A percentile compares a stretch with the other conserved stretches of the same genome.
These are phyloP conservation scores for Proisotoma minuta DNA, from an alignment of 2,888 invertebrate species.

Conservation along the genomic window DNA sequence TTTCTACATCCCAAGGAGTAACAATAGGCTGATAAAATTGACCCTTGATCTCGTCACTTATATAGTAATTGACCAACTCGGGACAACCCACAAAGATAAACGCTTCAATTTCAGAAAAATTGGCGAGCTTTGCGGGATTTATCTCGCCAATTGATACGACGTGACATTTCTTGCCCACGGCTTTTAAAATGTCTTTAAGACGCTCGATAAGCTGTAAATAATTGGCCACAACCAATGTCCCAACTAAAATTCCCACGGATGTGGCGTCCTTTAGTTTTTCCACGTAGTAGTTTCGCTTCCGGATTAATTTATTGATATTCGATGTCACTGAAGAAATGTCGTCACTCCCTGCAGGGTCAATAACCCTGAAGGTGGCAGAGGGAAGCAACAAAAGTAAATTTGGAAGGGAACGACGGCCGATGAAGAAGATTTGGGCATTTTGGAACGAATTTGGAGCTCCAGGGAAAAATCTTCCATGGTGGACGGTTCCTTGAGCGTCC, in stretches of 20 bases:
- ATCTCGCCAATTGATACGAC: constrained; percentile 90
- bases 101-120: constrained; percentile 89
- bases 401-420: constrained; percentile 63
- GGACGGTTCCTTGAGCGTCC: constrained; percentile 19
- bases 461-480: constrained; percentile 21
- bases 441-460: too few species aligned
- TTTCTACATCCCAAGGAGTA: constrained; percentile 87
- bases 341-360: constrained; percentile 50
- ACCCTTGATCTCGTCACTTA: constrained; percentile 64
- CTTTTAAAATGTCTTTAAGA: constrained; percentile 66
- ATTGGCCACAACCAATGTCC: constrained; percentile 77
- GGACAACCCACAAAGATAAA: constrained; percentile 90
- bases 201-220: constrained; percentile 70
- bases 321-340: constrained; percentile 29
- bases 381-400: constrained; percentile 56
- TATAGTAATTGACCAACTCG: constrained; percentile 64
- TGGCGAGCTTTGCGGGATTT: constrained; percentile 89
- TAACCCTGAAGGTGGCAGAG: constrained; percentile 50
- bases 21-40: constrained; percentile 87
- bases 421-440: constrained; percentile 63
- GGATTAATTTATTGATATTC: constrained; percentile 61
- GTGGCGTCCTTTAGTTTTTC: constrained; percentile 89
- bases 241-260: constrained; percentile 82
- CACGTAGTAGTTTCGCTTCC: constrained; percentile 73
- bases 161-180: constrained; percentile 79